Percentiles rank a stretch among this genome's conserved stretches.
Evolutionary conservation across 1,140 invertebrate genomes (phyloP).

Genomic region (Philopotamus ludificatus): DNA sequence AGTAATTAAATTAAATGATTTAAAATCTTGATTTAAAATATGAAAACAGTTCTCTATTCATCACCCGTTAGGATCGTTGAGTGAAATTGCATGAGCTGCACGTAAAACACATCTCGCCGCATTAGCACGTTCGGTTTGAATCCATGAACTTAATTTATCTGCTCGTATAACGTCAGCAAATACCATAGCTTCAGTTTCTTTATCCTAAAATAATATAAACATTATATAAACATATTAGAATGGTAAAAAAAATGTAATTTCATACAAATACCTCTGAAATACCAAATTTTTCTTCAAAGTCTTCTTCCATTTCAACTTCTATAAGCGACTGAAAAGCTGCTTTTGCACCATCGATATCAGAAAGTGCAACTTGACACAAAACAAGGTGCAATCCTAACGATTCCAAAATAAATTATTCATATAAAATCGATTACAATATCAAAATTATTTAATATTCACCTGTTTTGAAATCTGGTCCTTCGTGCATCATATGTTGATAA

Average conservation of each 20-base stretch:
- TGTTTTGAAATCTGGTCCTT: slow-evolving; percentile 85
- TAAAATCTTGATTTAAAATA: not conserved
- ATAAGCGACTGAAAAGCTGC: slow-evolving; percentile 87
- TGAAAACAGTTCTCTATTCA: not conserved
- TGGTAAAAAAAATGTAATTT: not conserved
- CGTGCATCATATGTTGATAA: slow-evolving; percentile 98
- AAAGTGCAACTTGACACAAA: slow-evolving; percentile 89
- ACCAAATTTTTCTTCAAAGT: slow-evolving; percentile 45
- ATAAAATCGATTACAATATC: not conserved
- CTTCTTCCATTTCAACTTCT: slow-evolving; percentile 82
- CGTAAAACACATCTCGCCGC: slow-evolving; percentile 46
- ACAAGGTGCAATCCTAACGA: slow-evolving; percentile 81
- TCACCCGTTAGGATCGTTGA: slow-evolving; percentile 36
- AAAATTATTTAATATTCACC: slow-evolving; percentile 45
- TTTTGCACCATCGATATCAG: slow-evolving; percentile 93
- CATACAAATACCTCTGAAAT: slow-evolving; percentile 14
- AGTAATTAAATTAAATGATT: not conserved
- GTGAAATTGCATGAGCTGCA: slow-evolving; percentile 34
- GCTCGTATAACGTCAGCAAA: slow-evolving; percentile 35
- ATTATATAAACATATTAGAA: not conserved
- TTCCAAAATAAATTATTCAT: slow-evolving; percentile 12
- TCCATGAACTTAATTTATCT: slow-evolving; percentile 33
- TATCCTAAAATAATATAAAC: slow-evolving; percentile 9
- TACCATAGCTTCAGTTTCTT: slow-evolving; percentile 18
- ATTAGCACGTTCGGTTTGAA: slow-evolving; percentile 47